phyloP scores from a whole-genome alignment of 1,140 invertebrate species.

The Cydia fagiglandana region DNA sequence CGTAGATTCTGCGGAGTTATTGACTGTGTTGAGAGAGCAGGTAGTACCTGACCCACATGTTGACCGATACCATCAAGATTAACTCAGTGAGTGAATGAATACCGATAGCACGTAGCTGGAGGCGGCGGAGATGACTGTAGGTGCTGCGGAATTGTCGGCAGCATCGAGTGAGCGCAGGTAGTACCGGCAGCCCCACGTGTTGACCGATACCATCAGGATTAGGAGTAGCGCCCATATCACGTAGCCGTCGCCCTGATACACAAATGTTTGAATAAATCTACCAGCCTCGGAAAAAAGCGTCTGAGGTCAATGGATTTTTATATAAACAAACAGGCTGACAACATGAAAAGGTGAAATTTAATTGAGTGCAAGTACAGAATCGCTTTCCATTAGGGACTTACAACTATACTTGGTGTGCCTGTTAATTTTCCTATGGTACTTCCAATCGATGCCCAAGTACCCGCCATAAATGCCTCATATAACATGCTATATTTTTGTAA shows the following conservation, averaged over 20 bases:
- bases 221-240: constrained; percentile 62
- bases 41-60: constrained; percentile 81
- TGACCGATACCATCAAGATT: constrained; percentile 79
- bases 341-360: no score
- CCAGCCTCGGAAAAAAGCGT: no score
- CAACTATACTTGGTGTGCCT: constrained; percentile 55
- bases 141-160: constrained; percentile 80
- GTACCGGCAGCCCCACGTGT: constrained; percentile 81
- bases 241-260: constrained; percentile 60
- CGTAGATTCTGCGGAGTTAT: constrained; percentile 81
- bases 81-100: constrained; percentile 34
- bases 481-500: constrained; percentile 44
- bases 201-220: constrained; percentile 79
- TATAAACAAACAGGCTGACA: no score
- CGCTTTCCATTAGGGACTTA: constrained; percentile 44
- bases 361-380: no score
- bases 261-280: constrained; percentile 19
- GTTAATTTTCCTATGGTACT: constrained; percentile 73
- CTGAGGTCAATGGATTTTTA: no score
- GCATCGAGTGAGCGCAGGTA: constrained; percentile 81
- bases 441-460: constrained; percentile 68
- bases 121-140: constrained; percentile 81
- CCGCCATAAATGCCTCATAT: constrained; percentile 66
- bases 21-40: constrained; percentile 78
- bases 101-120: constrained; percentile 83